Evolutionary conservation across 2,113 vertebrate species (phyloP), one percentile per base, ranked within the genome.

Genomic region (Ammodytes marinus): DNA sequence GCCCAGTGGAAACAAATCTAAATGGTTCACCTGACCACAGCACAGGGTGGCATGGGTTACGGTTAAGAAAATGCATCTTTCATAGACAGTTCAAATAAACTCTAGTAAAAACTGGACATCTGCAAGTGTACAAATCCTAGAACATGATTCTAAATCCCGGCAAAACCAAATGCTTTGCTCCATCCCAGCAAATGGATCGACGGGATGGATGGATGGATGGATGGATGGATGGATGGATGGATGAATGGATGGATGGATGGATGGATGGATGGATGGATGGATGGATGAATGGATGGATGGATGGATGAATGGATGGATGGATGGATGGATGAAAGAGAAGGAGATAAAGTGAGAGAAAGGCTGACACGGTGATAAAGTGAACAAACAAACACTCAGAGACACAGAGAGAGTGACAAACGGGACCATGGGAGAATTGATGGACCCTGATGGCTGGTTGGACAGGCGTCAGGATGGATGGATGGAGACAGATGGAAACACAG

Each of bases 11-110:
- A 27, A 27, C 27, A 27, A 27, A 27, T 27, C 27, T 27, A 68
- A 61, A 49, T 11, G 47, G 39, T 39, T 12, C 17, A 65, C 40
- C 54, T 55, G 55, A 64, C 71, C 47, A 14, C 15, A 63, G 42
- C 15, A 13, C 7, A 60, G 45, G 17, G 60, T 54, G 10, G 15
- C 43, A 94, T 92, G 89, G 95, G 94, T 95, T 95, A 95, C 95
- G 94, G 94, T 95, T 94, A 95, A 96, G 94, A 42, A 27, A 93
- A 93, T 93, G 15, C 68, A 95, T 95, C 95, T 94, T 91, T 95
- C 95, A n/a, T 45, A 94, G 94, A 94, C 95, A 95, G 95, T 94
- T 52, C 93, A 95, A 96, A 96, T 96, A 95, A 47, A 35, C 39
- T 70, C 19, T 42, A 43, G n/a, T 10, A 60, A 37, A 47, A 53